Evolutionary conservation across 1,140 invertebrate species (phyloP).

Genomic region (Gonioctena quinquepunctata): DNA sequence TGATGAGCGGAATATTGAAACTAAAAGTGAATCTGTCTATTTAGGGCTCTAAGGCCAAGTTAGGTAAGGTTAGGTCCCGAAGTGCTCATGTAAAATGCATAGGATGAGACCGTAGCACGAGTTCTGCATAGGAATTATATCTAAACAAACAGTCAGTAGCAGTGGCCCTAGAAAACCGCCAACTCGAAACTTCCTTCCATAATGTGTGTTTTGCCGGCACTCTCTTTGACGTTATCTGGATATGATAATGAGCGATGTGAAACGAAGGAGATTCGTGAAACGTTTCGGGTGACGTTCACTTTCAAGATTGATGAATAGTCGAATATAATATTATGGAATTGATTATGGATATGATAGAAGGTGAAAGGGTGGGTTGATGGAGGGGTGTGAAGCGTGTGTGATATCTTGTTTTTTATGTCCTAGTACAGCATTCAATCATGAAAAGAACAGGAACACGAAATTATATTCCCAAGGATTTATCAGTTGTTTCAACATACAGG

Average conservation of each 20-base stretch:
- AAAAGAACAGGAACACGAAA: too few species aligned
- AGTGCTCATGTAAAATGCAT: constrained; percentile 63
- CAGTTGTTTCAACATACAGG: too few species aligned
- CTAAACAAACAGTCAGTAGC: constrained; percentile 50
- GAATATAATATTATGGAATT: too few species aligned
- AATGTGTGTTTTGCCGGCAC: not conserved
- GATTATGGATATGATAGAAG: too few species aligned
- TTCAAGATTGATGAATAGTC: too few species aligned
- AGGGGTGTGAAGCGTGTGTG: too few species aligned
- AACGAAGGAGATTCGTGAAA: too few species aligned
- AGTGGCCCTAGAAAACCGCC: not conserved
- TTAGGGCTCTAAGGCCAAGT: constrained; percentile 42
- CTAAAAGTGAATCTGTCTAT: constrained; percentile 48
- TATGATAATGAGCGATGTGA: not conserved
- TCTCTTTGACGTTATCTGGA: not conserved
- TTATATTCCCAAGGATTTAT: too few species aligned
- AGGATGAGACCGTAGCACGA: constrained; percentile 55
- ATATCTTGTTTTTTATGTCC: too few species aligned
- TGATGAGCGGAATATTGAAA: not conserved
- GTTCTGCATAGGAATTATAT: constrained; percentile 53
- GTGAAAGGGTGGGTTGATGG: too few species aligned
- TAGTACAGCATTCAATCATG: too few species aligned
- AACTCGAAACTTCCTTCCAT: not conserved
- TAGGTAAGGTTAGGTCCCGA: constrained; percentile 55
- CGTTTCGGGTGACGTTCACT: too few species aligned